Evolutionary conservation across 2,888 invertebrate genomes (phyloP).

Genomic region (Drosophila colorata): DNA sequence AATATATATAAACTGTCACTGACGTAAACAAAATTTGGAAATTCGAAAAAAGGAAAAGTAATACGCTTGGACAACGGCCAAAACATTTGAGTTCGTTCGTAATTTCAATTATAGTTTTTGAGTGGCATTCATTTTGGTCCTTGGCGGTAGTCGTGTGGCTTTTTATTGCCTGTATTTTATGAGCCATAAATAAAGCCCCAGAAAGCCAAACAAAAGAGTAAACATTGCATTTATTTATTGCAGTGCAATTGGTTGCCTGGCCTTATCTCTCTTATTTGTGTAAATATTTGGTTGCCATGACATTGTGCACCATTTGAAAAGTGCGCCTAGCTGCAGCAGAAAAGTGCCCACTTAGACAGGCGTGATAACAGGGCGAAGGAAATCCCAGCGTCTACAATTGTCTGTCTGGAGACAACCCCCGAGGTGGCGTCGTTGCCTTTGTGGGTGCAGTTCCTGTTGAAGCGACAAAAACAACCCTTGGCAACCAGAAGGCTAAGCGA

Average conservation of each 20-base stretch:
- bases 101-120: slow-evolving; percentile 44
- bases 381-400: slow-evolving; percentile 63
- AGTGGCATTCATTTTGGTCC: slow-evolving; percentile 48
- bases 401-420: slow-evolving; percentile 50
- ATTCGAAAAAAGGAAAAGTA: slow-evolving; percentile 33
- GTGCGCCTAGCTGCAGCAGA: slow-evolving; percentile 26
- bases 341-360: slow-evolving; percentile 56
- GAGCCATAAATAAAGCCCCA: slow-evolving; percentile 42
- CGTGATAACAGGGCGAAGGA: slow-evolving; percentile 61
- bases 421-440: slow-evolving; percentile 34
- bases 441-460: slow-evolving; percentile 70
- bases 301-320: slow-evolving; percentile 22
- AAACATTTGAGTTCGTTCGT: slow-evolving; percentile 36
- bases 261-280: slow-evolving; percentile 51
- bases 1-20: slow-evolving; percentile 62
- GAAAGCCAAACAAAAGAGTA: slow-evolving; percentile 20
- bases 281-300: slow-evolving; percentile 67
- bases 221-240: slow-evolving; percentile 40
- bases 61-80: slow-evolving; percentile 62
- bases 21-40: slow-evolving; percentile 56
- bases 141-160: slow-evolving; percentile 35
- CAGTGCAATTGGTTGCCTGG: slow-evolving; percentile 37
- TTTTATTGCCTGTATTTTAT: slow-evolving; percentile 41
- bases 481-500: slow-evolving; percentile 39
- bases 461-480: slow-evolving; percentile 69